Evolutionary conservation across 2,888 invertebrate genomes (phyloP).

Genomic region (Spilarctia lutea): DNA sequence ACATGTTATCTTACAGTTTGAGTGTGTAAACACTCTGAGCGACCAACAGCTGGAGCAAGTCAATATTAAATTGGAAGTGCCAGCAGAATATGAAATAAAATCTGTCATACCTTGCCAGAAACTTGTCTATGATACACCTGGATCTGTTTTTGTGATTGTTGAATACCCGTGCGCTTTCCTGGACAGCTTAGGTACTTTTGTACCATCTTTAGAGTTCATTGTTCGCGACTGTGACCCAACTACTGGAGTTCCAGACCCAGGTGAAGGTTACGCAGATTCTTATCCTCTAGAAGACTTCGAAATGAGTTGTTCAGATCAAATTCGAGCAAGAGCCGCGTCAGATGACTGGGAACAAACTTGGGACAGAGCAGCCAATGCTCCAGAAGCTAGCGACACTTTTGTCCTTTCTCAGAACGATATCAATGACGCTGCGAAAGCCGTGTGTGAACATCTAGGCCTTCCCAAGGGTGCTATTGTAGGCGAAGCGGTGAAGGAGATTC

Average conservation of each 20-base stretch:
- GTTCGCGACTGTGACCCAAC: constrained; percentile 99
- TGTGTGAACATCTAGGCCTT: constrained; percentile 76
- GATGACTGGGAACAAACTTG: constrained; percentile 89
- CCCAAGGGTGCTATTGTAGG: constrained; percentile 71
- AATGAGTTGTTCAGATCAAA: constrained; percentile 77
- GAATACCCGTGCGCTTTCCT: constrained; percentile 85
- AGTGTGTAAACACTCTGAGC: constrained; percentile 97
- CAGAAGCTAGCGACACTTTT: constrained; percentile 97
- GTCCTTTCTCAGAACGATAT: constrained; percentile 89
- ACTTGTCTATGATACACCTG: constrained; percentile 95
- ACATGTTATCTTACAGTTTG: constrained; percentile 97
- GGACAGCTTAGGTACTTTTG: constrained; percentile 93
- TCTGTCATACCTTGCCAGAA: constrained; percentile 90
- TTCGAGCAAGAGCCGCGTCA: constrained; percentile 65
- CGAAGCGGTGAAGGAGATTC: constrained; percentile 77
- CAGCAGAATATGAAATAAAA: constrained; percentile 92
- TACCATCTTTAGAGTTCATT: constrained; percentile 95
- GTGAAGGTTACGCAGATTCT: constrained; percentile 98
- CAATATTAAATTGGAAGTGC: constrained; percentile 93
- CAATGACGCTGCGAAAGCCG: constrained; percentile 73
- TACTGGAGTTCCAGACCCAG: constrained; percentile 96
- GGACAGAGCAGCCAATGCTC: constrained; percentile 89
- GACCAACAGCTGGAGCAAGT: constrained; percentile 98
- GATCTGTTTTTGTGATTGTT: constrained; percentile 94
- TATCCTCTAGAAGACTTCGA: constrained; percentile 96